phyloP scores from a whole-genome alignment of 1,140 invertebrate species.

The Saccostrea cuccullata region DNA sequence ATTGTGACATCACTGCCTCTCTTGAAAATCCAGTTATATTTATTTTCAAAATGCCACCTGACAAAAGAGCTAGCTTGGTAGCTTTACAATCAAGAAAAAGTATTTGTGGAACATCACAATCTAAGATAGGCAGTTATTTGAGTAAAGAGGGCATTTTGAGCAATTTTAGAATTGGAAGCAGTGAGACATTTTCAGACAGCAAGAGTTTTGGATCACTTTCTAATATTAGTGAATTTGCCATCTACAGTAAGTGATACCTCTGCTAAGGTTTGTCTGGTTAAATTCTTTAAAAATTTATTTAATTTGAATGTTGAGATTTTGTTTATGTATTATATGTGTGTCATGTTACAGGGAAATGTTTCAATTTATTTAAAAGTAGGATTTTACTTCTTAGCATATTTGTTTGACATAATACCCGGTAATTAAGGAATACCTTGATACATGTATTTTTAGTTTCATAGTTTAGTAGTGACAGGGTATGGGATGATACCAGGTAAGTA shows the following conservation, averaged over 20 bases:
- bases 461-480: too few relatives aligned
- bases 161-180: too few relatives aligned
- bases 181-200: not conserved
- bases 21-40: not conserved
- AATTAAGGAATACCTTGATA: too few relatives aligned
- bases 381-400: too few relatives aligned
- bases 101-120: not conserved
- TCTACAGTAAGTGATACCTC: not conserved
- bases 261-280: not conserved
- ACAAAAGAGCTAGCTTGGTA: not conserved
- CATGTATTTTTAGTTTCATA: too few relatives aligned
- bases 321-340: too few relatives aligned
- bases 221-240: not conserved
- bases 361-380: too few relatives aligned
- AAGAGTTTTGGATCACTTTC: not conserved
- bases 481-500: too few relatives aligned
- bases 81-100: not conserved
- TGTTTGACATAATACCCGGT: too few relatives aligned
- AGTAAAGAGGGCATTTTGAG: not conserved
- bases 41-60: not conserved
- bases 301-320: too few relatives aligned
- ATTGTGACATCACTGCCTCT: not conserved
- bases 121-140: not conserved
- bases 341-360: too few relatives aligned
- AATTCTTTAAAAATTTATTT: too few relatives aligned